These are phyloP conservation scores for Agrochola macilenta DNA, from an alignment of 2,888 invertebrate species.

Conservation along the genomic window DNA sequence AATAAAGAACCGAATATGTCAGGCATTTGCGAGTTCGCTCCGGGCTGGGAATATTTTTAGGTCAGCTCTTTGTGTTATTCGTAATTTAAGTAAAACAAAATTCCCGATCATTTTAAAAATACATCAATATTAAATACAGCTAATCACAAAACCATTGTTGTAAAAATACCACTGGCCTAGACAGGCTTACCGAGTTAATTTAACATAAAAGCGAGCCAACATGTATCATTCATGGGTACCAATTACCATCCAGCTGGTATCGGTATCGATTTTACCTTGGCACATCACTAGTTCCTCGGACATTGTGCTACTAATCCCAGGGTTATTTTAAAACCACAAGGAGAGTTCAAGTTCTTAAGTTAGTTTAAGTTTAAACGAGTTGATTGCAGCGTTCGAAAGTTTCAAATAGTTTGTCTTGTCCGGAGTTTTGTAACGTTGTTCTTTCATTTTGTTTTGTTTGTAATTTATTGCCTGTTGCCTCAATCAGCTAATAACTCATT, in stretches of 20 bases:
- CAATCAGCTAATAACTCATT: slow-evolving; percentile 15
- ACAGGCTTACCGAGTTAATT: not conserved
- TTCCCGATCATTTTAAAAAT: not conserved
- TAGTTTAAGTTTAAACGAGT: slow-evolving; percentile 14
- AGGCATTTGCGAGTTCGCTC: not conserved
- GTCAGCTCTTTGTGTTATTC: not conserved
- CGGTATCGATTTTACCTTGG: slow-evolving; percentile 62
- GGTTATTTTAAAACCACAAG: slow-evolving; percentile 27
- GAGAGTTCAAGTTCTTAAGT: slow-evolving; percentile 19
- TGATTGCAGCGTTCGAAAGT: slow-evolving; percentile 27
- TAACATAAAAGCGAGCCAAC: slow-evolving; percentile 10
- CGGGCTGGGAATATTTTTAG: not conserved
- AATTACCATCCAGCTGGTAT: slow-evolving; percentile 37
- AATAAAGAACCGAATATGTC: not conserved
- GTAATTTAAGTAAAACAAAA: not conserved
- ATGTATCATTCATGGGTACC: slow-evolving; percentile 54
- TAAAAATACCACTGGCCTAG: not conserved
- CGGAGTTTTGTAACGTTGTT: not conserved
- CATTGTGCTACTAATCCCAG: slow-evolving; percentile 17
- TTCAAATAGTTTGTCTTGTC: slow-evolving; percentile 24
- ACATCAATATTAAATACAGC: not conserved
- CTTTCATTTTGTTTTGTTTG: slow-evolving; percentile 18
- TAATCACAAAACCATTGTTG: slow-evolving; percentile 2
- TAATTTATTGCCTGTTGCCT: slow-evolving; percentile 17
- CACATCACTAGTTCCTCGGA: slow-evolving; percentile 32